Base-by-base conservation (phyloP, 2,797 vertebrate species). In the Clarias pachynema region DNA sequence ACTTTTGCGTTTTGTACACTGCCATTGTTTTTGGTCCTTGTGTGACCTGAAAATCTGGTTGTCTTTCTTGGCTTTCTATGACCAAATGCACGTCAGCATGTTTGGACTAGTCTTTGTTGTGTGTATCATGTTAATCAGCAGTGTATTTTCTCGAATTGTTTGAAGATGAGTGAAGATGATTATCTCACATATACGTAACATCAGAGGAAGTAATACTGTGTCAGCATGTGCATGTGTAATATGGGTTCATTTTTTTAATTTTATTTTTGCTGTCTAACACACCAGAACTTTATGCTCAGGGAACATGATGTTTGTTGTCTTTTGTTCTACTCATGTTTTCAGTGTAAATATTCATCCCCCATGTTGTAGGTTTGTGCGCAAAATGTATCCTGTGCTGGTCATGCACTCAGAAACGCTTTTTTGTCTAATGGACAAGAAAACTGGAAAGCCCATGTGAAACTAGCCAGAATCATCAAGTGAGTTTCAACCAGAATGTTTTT, bases 371-470 rank as follows among this genome's bases (percentile, higher is more conserved):
- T 95, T 90, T 96, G 96, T 89, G 94, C 94, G 81, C 95, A 96
- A 89, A 96, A 94, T 90, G 93, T 92, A 65, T 92, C 94, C 2
- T 97, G 96, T 90, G 96, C 96, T 75, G 95, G 95, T 69, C 95
- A 91, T 93, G 95, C 96, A 5, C 86, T 97, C 87, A 95, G 96
- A 91, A 96, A 97, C 87, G 92, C 95, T 88, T 95, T 96, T 86
- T 92, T 94, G n/a, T 89, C 94, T 63, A 95, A 95, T 85, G 94
- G 95, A 1, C 93, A 95, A 91, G 94, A 95, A 89, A 93, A 96
- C 88, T 95, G 96, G 90, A 96, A 96, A 92, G 95, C 96, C 91
- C 94, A 95, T 82, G 93, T 95, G 68, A 96, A 96, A 87, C 94
- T 95, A 83, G 95, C 93, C 82, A 95, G 96, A 72, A 95, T 96